Conservation (phyloP, 2,888 invertebrate genomes). For the Venusia cambrica region DNA sequence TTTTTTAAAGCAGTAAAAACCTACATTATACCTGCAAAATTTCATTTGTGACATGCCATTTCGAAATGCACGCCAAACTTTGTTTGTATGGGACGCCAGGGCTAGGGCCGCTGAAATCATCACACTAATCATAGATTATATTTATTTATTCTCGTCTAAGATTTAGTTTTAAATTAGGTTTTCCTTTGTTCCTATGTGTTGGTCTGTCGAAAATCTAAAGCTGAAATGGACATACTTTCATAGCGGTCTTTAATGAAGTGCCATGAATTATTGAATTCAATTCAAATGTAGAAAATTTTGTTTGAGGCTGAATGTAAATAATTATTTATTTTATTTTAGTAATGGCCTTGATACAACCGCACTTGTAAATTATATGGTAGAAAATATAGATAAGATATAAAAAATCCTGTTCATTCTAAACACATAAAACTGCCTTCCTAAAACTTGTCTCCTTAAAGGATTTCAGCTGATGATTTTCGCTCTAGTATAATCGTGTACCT, state of each 20-base stretch:
- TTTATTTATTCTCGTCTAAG: constrained; percentile 66
- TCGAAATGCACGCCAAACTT: no score
- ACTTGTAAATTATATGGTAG: constrained; percentile 55
- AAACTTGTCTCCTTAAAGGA: constrained; percentile 27
- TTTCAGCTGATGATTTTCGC: constrained; percentile 57
- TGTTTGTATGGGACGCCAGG: no score
- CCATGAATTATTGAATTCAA: constrained; percentile 39
- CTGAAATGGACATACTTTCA: constrained; percentile 37
- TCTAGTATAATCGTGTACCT: constrained; percentile 56
- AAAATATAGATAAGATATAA: no score
- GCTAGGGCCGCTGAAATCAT: no score
- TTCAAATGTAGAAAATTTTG: constrained; percentile 15
- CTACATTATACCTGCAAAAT: no score
- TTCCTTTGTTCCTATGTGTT: constrained; percentile 62
- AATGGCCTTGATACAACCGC: constrained; percentile 34
- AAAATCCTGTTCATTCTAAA: no score
- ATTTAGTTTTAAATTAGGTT: constrained; percentile 46
- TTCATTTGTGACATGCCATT: no score
- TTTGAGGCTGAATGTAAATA: constrained; percentile 33
- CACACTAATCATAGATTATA: constrained; percentile 66
- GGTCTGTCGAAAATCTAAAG: constrained; percentile 32
- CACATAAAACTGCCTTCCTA: constrained; percentile 18
- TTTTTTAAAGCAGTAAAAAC: no score
- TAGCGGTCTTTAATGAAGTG: constrained; percentile 41
- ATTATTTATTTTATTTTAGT: constrained; percentile 24